phyloP scores from a whole-genome alignment of 2,888 invertebrate genomes.

The Euzophera pinguis region DNA sequence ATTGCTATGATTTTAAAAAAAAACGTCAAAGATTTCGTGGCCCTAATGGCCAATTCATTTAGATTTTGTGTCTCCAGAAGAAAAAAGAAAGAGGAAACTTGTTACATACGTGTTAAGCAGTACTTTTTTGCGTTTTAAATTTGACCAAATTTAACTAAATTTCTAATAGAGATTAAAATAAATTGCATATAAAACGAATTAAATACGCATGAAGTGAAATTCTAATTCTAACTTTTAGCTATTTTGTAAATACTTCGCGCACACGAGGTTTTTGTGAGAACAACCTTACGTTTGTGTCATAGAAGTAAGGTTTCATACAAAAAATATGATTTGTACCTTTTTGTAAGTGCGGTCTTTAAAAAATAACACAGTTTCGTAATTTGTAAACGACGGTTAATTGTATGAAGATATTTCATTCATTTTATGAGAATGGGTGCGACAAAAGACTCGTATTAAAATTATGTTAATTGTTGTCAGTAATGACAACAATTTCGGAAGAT shows the following conservation, averaged over 20 bases:
- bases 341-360: not conserved
- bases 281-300: constrained; percentile 19
- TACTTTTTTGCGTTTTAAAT: no score
- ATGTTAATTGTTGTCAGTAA: not conserved
- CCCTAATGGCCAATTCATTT: no score
- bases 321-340: constrained; percentile 8
- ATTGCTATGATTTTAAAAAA: no score
- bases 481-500: no score
- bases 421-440: not conserved
- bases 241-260: constrained; percentile 1
- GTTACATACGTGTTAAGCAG: no score
- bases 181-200: no score
- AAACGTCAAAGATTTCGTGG: no score
- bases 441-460: constrained; percentile 1
- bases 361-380: constrained; percentile 5
- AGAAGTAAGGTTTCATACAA: constrained; percentile 15
- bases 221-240: not conserved
- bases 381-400: constrained; percentile 6
- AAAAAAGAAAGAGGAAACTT: no score
- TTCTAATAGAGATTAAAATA: no score
- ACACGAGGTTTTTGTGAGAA: constrained; percentile 23
- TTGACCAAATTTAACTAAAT: no score
- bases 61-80: no score
- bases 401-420: constrained; percentile 6
- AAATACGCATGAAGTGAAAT: no score